These are phyloP conservation scores for Diploscapter pachys DNA, from an alignment of 1,140 invertebrate species.

Conservation along the genomic window DNA sequence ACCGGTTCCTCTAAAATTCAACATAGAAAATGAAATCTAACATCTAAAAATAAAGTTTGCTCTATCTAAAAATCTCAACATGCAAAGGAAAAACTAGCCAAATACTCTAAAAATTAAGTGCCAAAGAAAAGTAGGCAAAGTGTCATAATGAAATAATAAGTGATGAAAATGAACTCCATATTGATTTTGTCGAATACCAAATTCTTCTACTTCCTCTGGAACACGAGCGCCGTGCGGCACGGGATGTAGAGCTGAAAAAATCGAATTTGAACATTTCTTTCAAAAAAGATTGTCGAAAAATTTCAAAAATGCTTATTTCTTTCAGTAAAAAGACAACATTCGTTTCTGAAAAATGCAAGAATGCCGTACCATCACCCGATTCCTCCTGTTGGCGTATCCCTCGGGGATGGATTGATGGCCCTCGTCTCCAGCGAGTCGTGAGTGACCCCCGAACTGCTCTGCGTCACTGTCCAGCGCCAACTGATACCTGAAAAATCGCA, in stretches of 20 bases:
- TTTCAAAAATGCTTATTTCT: neutral
- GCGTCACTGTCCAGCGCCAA: constrained; percentile 80
- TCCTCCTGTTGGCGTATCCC: constrained; percentile 45
- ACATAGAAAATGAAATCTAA: too few species aligned
- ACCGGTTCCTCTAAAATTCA: too few species aligned
- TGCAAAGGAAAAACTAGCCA: too few species aligned
- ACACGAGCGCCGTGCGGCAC: constrained; percentile 46
- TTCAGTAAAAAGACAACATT: neutral
- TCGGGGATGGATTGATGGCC: constrained; percentile 70
- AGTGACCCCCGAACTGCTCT: constrained; percentile 75
- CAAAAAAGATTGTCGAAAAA: neutral
- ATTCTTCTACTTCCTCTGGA: constrained; percentile 21
- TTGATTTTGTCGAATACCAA: too few species aligned
- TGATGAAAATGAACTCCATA: too few species aligned
- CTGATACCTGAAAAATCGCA: constrained; percentile 65
- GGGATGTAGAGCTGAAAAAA: constrained; percentile 10
- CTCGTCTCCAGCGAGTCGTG: constrained; percentile 72
- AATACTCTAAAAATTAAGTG: too few species aligned
- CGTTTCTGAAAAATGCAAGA: neutral
- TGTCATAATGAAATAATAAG: too few species aligned
- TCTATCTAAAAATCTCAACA: too few species aligned
- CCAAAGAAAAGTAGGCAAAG: too few species aligned
- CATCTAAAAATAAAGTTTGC: too few species aligned
- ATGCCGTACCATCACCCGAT: constrained; percentile 10
- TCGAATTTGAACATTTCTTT: neutral